Base-by-base conservation (phyloP, 2,797 vertebrate species). In the Potorous gilbertii region DNA sequence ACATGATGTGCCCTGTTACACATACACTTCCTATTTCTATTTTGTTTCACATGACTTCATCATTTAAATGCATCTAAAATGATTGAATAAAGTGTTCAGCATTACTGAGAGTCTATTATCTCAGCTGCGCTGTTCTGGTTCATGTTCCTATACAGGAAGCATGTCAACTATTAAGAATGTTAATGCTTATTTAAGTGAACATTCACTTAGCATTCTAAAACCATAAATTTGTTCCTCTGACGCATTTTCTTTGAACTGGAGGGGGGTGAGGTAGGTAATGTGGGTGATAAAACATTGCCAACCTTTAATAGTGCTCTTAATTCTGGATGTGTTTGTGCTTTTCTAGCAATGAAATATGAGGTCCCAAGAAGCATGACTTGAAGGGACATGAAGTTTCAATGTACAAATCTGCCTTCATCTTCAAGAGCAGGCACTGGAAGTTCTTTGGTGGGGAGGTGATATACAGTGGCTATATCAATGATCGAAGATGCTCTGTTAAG, bases 1-100 rank as follows among this genome's bases (percentile, higher is more conserved):
- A 87, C 24, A 87, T 87, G 74, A 87, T 50, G 40, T 50, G 40
- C 40, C 40, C 40, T 87, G 46, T 87, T 87, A 87, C 74, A 87
- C 74, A 87, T 87, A 87, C 24, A 87, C 74, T 87, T 87, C 40
- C 3, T 46, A 87, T 87, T 87, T 87, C 40, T 87, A 87, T 50
- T 87, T 87, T 87, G 74, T 50, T 87, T 87, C 74, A 87, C 50
- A 50, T 87, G 50, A 87, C 74, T 87, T 87, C 74, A 87, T 87
- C 21, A 87, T 87, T 87, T 87, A 50, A 87, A 87, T 46, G 74
- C 24, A 87, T 87, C 74, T 87, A 46, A 46, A 87, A 87, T 50
- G 74, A 46, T 1, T 87, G 74, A 87, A 87, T 87, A 87, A 87
- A 87, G 74, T 87, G n/a, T 81, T 81, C 66, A 81, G 66, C 24